Conservation (phyloP, 37 sponge, comb jelly and placozoan species). For the Axinella damicornis region DNA sequence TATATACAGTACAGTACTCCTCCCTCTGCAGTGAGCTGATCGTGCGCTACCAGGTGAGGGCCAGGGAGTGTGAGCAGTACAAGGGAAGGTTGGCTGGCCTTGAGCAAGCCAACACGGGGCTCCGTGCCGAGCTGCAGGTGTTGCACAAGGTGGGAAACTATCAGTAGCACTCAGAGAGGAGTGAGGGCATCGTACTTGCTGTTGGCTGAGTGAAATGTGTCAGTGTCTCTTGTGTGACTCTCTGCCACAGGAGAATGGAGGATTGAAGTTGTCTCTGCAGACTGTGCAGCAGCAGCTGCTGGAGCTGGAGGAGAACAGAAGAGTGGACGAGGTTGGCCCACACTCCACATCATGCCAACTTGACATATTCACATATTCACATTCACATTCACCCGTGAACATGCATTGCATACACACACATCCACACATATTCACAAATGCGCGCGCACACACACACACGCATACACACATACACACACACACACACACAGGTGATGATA, state of each 20-base stretch:
- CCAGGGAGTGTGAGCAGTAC: background rate
- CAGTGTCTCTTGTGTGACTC: background rate
- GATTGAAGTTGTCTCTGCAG: background rate
- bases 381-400: background rate
- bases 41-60: conserved; percentile 9
- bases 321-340: background rate
- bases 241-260: background rate
- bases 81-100: background rate
- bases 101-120: conserved; percentile 18
- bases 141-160: conserved; percentile 25
- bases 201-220: background rate
- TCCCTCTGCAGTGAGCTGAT: conserved; percentile 50
- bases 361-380: too few species aligned
- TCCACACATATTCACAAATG: background rate
- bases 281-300: background rate
- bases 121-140: conserved; percentile 26
- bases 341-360: too few species aligned
- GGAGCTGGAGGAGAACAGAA: background rate
- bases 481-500: background rate
- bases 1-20: too few species aligned
- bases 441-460: too few species aligned
- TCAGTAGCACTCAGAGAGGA: too few species aligned
- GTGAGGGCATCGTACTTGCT: too few species aligned
- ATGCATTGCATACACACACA: background rate
- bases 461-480: background rate